Percentiles rank a stretch among this genome's conserved stretches.
These are phyloP conservation scores for Buphagus erythrorhynchus DNA, from an alignment of 2,797 vertebrate species.

Conservation along the genomic window DNA sequence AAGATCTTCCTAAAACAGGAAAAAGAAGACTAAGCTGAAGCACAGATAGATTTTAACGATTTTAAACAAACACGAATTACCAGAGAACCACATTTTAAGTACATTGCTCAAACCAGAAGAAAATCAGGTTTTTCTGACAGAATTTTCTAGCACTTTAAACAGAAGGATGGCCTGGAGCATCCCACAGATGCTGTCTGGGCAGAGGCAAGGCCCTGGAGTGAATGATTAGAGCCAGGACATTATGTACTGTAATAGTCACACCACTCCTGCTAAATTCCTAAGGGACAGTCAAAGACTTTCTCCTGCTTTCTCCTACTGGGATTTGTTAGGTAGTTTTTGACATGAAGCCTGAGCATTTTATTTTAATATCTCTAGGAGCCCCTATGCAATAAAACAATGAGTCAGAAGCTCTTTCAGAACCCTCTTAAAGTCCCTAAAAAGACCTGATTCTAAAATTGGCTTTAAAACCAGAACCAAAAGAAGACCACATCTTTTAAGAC, in stretches of 20 bases:
- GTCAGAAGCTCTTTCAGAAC: not conserved
- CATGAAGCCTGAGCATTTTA: not conserved
- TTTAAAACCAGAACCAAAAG: not conserved
- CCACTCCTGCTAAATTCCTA: not conserved
- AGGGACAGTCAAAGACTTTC: not conserved
- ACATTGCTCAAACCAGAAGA: not conserved
- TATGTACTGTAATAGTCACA: not conserved
- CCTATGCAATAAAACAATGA: not conserved
- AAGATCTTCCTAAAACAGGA: not conserved
- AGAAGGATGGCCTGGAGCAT: not conserved
- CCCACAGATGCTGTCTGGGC: not conserved
- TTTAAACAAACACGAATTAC: not conserved
- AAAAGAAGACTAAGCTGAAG: not conserved
- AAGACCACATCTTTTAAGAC: not conserved
- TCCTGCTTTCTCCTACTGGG: not conserved
- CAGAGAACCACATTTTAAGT: not conserved
- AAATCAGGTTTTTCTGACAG: fast-evolving
- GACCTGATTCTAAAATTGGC: not conserved
- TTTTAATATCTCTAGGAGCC: not conserved
- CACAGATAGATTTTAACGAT: not conserved
- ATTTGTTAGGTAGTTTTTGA: not conserved
- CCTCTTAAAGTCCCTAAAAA: not conserved
- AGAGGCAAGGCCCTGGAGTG: not conserved
- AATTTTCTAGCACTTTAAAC: not conserved
- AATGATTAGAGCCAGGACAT: not conserved